Conservation (phyloP, 2,888 invertebrate genomes). For the Melanchra persicariae region DNA sequence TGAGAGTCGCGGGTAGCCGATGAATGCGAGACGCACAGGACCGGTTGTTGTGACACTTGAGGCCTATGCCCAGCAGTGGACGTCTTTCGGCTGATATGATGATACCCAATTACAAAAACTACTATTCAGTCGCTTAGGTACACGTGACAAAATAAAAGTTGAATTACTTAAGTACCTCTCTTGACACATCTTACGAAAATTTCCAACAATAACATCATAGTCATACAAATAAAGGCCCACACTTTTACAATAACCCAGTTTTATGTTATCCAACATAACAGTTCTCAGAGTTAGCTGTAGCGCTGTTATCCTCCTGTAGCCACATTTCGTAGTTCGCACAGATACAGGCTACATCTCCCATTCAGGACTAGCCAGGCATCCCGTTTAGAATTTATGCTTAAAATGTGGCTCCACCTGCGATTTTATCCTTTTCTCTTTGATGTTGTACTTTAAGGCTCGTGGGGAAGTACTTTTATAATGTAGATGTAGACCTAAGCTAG, state of each 20-base stretch:
- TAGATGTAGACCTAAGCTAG: too few species aligned
- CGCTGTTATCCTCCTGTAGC: conserved; percentile 13
- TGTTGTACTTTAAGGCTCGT: neutral
- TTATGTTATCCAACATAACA: neutral
- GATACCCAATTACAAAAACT: too few species aligned
- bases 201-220: neutral
- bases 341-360: conserved; percentile 27
- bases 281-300: neutral
- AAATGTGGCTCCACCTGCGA: conserved; percentile 33
- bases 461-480: neutral
- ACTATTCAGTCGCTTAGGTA: too few species aligned
- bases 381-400: conserved; percentile 44
- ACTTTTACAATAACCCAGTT: neutral
- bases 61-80: too few species aligned
- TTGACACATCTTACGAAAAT: too few species aligned
- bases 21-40: too few species aligned
- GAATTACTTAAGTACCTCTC: too few species aligned
- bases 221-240: neutral
- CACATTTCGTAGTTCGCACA: conserved; percentile 28
- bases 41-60: too few species aligned
- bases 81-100: too few species aligned
- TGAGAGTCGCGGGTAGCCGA: too few species aligned
- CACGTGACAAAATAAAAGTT: too few species aligned
- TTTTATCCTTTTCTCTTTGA: conserved; percentile 45
- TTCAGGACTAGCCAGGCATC: conserved; percentile 33